Percentiles rank a stretch among this genome's conserved stretches.
Evolutionary conservation across 2,113 vertebrate species (phyloP).

Genomic region (Saccopteryx leptura): DNA sequence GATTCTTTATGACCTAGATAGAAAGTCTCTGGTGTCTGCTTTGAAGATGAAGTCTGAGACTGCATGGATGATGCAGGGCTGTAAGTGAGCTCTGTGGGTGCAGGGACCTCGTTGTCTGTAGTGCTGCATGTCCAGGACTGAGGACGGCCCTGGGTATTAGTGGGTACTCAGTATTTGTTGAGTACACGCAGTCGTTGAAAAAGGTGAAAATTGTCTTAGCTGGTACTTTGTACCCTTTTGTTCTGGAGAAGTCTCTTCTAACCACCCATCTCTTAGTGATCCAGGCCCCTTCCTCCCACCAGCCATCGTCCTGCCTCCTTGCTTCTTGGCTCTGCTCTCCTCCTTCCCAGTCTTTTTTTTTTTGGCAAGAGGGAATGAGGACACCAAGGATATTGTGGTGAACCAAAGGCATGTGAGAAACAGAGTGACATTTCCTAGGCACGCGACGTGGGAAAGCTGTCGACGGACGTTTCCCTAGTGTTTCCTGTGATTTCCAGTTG

Average conservation of each 20-base stretch:
- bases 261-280: not conserved
- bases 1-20: slow-evolving; percentile 22
- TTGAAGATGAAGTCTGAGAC: not conserved
- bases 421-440: not conserved
- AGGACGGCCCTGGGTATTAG: not conserved
- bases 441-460: not conserved
- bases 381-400: not conserved
- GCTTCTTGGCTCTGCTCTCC: not conserved
- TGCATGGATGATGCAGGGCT: not conserved
- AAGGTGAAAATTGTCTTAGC: not conserved
- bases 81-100: not conserved
- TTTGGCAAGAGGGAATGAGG: not conserved
- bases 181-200: not conserved
- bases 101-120: not conserved
- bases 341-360: not conserved
- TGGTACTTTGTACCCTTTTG: not conserved
- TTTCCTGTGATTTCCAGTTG: not conserved
- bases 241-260: slow-evolving; percentile 10
- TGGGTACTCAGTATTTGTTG: not conserved
- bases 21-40: not conserved
- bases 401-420: slow-evolving; percentile 10
- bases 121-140: not conserved
- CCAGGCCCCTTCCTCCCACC: not conserved
- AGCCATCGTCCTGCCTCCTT: not conserved
- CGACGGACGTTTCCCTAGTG: not conserved